Conservation (phyloP, 2,113 vertebrate genomes). For the Brachyhypopomus gauderio region DNA sequence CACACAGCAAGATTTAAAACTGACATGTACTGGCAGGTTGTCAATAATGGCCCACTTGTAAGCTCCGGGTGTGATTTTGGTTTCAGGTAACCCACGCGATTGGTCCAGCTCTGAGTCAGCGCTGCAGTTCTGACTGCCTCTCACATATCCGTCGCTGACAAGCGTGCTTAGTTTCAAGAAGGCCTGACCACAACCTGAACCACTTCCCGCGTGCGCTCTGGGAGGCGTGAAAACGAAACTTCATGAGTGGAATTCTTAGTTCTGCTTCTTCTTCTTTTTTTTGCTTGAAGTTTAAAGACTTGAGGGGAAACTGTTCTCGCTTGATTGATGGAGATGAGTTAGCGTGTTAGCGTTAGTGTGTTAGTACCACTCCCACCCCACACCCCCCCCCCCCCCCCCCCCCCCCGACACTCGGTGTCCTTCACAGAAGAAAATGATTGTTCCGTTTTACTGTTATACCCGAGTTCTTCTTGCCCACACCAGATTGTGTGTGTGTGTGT, state of each 20-base stretch:
- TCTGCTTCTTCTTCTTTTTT: neutral
- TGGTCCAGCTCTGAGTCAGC: constrained; percentile 32
- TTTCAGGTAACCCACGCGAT: constrained; percentile 23
- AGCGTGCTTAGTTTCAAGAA: constrained; percentile 37
- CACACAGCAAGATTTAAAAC: constrained; percentile 29
- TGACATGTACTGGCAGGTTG: constrained; percentile 4
- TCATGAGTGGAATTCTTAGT: neutral
- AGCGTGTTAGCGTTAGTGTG: too few relatives aligned
- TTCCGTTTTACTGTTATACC: too few relatives aligned
- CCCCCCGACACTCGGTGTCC: too few relatives aligned
- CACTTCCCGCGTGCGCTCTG: constrained; percentile 41
- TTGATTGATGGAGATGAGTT: neutral
- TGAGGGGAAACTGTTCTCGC: neutral
- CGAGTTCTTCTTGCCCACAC: too few relatives aligned
- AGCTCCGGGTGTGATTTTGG: constrained; percentile 41
- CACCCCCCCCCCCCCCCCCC: too few relatives aligned
- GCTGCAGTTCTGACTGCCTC: neutral
- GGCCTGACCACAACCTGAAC: constrained; percentile 24
- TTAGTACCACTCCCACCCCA: too few relatives aligned
- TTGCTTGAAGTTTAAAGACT: too few relatives aligned
- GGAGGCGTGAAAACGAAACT: neutral
- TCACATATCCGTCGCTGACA: constrained; percentile 11
- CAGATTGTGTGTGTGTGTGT: too few relatives aligned
- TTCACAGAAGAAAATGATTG: too few relatives aligned
- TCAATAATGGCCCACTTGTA: constrained; percentile 29